Evolutionary conservation across 2,888 invertebrate species (phyloP), one percentile per base, ranked within the genome.

Genomic region (Pomacea canaliculata): DNA sequence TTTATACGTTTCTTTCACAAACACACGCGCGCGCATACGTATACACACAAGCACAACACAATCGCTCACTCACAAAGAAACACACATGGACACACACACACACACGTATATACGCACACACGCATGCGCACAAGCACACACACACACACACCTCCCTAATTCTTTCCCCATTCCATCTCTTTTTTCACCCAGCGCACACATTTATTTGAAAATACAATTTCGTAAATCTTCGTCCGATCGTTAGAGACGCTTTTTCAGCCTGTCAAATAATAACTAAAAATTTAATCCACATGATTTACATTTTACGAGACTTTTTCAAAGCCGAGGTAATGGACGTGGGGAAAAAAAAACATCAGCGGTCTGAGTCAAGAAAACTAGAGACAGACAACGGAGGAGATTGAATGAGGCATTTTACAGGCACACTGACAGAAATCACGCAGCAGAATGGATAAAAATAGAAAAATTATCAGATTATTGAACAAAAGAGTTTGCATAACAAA

Each of bases 71-170:
- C 23, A 23, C 23, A 23, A 23, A 0, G 23, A 23, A 23, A 37
- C 5, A 37, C 37, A 37, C 37, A 37, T 5, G 37, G 4, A 37
- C 5, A 37, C 23, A 37, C 69, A 37, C 5, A 37, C 23, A 37
- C 69, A 49, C 49, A 49, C 69, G 56, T 23, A 49, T 49, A 69
- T 51, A 69, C 69, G 49, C 49, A 51, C 51, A 69, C 19, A 69
- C 49, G 8, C 69, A 69, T 7, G 49, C 37, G 5, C 37, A 37
- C 37, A 37, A 37, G 5, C 37, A 37, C 37, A 37, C 37, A 37
- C 37, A 37, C 37, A 37, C 37, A 37, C 37, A 37, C 37, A 37
- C 37, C 2, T 37, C 5, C 37, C 37, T 37, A 37, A 37, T 37
- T 37, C 37, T 37, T 37, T 37, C 37, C 37, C 37, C 37, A 37